Evolutionary conservation across 35 echinoderm and acorn worm species (phyloP).

Genomic region (Chiridota heheva): DNA sequence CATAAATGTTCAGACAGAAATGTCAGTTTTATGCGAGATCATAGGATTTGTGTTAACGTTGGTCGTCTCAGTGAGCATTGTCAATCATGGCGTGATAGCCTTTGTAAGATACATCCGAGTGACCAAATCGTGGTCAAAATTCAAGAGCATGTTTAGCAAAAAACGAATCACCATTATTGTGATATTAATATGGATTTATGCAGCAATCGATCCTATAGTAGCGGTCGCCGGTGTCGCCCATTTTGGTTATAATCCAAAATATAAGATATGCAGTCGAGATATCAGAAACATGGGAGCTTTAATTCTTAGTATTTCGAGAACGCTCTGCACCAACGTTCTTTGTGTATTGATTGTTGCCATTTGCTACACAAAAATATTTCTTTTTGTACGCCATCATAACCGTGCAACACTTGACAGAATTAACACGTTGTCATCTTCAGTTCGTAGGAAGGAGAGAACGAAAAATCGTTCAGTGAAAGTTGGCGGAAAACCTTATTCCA

Average conservation of each 20-base stretch:
- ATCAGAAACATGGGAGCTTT: background rate
- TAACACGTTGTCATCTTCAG: conserved; percentile 24
- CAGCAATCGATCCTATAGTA: conserved; percentile 3
- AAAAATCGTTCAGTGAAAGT: too few relatives aligned
- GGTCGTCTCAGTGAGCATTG: conserved; percentile 5
- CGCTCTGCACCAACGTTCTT: conserved; percentile 20
- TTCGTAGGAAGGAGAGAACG: too few relatives aligned
- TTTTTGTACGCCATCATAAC: conserved; percentile 10
- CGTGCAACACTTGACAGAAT: background rate
- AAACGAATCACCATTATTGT: background rate
- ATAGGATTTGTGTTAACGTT: background rate
- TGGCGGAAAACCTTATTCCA: too few relatives aligned
- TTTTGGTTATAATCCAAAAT: conserved; percentile 31
- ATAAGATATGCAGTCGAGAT: conserved; percentile 14
- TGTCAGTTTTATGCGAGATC: background rate
- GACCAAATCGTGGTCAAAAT: background rate
- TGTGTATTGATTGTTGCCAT: conserved; percentile 13
- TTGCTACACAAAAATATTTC: conserved; percentile 28
- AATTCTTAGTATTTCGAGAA: conserved; percentile 16
- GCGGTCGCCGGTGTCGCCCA: background rate
- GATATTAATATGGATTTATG: background rate
- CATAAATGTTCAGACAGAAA: background rate
- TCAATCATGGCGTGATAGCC: conserved; percentile 12
- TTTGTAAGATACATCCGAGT: conserved; percentile 24
- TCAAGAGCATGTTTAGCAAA: background rate